phyloP scores from a whole-genome alignment of 2,888 invertebrate species.

The Lamellibrachia columna region DNA sequence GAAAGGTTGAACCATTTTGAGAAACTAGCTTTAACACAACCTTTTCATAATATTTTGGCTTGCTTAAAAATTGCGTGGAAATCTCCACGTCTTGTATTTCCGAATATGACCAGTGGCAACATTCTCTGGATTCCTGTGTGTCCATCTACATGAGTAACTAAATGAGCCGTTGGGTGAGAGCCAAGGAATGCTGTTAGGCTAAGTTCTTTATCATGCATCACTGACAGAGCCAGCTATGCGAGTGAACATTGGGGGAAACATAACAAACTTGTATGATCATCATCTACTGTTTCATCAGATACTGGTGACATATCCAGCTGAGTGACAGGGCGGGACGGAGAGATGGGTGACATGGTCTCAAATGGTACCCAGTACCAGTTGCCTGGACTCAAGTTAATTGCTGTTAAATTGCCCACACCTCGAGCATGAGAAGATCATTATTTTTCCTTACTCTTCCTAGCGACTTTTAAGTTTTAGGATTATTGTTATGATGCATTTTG shows the following conservation, averaged over 20 bases:
- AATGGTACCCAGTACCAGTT: not conserved
- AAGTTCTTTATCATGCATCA: not conserved
- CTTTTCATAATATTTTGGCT: not conserved
- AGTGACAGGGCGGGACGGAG: not conserved
- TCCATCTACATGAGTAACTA: not conserved
- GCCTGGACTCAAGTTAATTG: not conserved
- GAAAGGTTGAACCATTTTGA: too few species aligned
- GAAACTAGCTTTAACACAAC: not conserved
- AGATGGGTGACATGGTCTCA: not conserved
- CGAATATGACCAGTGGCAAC: not conserved
- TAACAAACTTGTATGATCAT: not conserved
- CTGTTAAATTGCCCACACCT: slow-evolving; percentile 4
- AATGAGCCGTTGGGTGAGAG: not conserved
- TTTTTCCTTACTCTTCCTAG: not conserved
- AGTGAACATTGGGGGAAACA: not conserved
- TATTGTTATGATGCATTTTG: not conserved
- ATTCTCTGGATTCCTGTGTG: not conserved
- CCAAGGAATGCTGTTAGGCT: not conserved
- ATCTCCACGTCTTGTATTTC: not conserved
- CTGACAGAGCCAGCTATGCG: not conserved
- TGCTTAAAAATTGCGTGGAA: not conserved
- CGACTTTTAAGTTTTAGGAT: not conserved
- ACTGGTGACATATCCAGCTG: not conserved
- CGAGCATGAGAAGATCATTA: not conserved
- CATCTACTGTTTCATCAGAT: not conserved